Conservation (phyloP, 2,888 invertebrate genomes). For the Amiota communis region DNA sequence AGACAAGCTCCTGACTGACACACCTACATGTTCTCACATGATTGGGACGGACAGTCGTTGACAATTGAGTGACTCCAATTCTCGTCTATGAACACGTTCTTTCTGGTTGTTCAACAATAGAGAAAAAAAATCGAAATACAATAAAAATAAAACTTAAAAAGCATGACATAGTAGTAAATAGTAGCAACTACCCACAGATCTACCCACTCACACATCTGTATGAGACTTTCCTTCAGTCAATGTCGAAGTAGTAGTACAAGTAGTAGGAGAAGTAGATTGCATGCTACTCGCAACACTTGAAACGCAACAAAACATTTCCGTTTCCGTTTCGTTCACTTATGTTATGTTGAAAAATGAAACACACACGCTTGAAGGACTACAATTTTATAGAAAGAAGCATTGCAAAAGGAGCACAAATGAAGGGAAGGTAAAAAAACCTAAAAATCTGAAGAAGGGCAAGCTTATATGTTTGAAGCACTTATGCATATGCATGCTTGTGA, state of each 20-base stretch:
- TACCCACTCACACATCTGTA: slow-evolving; percentile 16
- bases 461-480: too few species aligned
- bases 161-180: slow-evolving; percentile 49
- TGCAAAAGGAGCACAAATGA: slow-evolving; percentile 38
- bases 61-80: slow-evolving; percentile 10
- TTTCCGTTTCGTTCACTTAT: slow-evolving; percentile 42
- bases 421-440: slow-evolving; percentile 2
- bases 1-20: slow-evolving; percentile 12
- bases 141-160: slow-evolving; percentile 31
- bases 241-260: background rate
- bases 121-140: background rate
- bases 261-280: background rate
- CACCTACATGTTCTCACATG: slow-evolving; percentile 30
- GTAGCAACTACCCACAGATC: slow-evolving; percentile 28
- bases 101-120: background rate
- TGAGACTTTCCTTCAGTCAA: background rate
- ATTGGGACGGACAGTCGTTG: slow-evolving; percentile 15
- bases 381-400: slow-evolving; percentile 40
- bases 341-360: slow-evolving; percentile 2
- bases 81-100: slow-evolving; percentile 28
- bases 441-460: background rate
- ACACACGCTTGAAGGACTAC: slow-evolving; percentile 35
- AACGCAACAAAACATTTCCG: slow-evolving; percentile 50
- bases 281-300: slow-evolving; percentile 23
- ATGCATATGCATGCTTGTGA: too few species aligned